phyloP scores from a whole-genome alignment of 2,797 vertebrate genomes.

The Chromobotia macracanthus region DNA sequence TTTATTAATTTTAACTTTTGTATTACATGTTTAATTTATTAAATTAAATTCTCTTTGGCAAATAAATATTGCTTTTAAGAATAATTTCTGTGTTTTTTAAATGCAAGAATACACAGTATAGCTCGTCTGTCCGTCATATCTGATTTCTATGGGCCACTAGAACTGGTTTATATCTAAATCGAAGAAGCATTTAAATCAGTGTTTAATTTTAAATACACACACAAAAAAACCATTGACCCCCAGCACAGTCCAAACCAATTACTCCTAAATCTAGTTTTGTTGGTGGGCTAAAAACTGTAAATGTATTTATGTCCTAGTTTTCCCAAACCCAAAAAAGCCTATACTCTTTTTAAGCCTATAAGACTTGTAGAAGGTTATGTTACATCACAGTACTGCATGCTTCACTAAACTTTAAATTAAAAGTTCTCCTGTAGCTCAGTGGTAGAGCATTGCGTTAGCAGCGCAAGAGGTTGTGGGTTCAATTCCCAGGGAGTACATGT shows the following conservation, averaged over 20 bases:
- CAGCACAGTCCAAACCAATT: not conserved
- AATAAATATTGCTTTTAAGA: not conserved
- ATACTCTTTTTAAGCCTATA: constrained; percentile 10
- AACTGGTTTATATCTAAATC: not conserved
- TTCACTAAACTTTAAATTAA: not conserved
- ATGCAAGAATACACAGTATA: not conserved
- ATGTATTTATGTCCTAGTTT: constrained; percentile 16
- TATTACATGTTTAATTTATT: not conserved
- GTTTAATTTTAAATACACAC: not conserved
- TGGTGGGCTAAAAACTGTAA: constrained; percentile 13
- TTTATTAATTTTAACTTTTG: no score
- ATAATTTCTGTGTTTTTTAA: no score
- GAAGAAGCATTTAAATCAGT: not conserved
- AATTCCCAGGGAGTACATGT: no score
- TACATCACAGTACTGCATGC: constrained; percentile 32
- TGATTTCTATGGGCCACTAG: not conserved
- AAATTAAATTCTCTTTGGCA: no score
- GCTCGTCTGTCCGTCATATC: not conserved
- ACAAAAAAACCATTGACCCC: not conserved
- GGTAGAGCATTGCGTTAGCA: no score
- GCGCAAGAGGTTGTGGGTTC: no score
- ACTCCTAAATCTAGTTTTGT: not conserved
- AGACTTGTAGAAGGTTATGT: constrained; percentile 11
- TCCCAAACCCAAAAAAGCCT: constrained; percentile 14
- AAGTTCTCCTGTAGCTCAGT: no score